A percentile compares a stretch with the other conserved stretches of the same genome.
Conservation (phyloP, 2,113 vertebrate species). For the Entomyzon cyanotis region DNA sequence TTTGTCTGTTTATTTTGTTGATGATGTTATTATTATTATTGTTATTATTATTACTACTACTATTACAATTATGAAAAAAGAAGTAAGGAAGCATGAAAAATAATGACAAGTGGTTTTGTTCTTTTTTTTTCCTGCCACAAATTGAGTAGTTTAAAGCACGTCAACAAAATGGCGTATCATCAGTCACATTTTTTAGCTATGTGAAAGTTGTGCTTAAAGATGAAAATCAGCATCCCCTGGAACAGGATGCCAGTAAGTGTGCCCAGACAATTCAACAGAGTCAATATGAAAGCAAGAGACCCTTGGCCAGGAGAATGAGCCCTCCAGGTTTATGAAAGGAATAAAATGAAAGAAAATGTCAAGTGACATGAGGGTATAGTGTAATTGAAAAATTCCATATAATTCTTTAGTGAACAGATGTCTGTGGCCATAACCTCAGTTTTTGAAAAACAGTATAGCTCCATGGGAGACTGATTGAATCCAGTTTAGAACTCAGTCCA, state of each 20-base stretch:
- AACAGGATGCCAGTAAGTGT: not conserved
- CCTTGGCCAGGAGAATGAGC: not conserved
- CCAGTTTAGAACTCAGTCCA: not conserved
- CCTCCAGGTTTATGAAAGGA: slow-evolving; percentile 7
- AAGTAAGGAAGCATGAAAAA: not conserved
- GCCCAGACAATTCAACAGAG: not conserved
- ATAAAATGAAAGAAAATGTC: not conserved
- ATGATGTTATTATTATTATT: not conserved
- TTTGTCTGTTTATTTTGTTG: not conserved
- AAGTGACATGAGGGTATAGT: not conserved
- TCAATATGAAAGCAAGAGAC: not conserved
- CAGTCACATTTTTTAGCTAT: not conserved
- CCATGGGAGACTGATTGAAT: not conserved
- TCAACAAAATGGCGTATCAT: not conserved
- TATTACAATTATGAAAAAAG: not conserved
- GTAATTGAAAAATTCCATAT: not conserved
- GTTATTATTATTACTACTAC: no score
- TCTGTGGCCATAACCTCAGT: not conserved
- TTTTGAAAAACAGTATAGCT: not conserved
- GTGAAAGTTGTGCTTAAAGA: slow-evolving; percentile 27
- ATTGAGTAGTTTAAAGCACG: not conserved
- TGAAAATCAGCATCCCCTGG: not conserved
- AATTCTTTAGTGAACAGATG: not conserved
- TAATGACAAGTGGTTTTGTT: not conserved
- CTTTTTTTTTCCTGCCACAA: not conserved